phyloP scores from a whole-genome alignment of 2,797 vertebrate species.

The Eutrigla gurnardus region DNA sequence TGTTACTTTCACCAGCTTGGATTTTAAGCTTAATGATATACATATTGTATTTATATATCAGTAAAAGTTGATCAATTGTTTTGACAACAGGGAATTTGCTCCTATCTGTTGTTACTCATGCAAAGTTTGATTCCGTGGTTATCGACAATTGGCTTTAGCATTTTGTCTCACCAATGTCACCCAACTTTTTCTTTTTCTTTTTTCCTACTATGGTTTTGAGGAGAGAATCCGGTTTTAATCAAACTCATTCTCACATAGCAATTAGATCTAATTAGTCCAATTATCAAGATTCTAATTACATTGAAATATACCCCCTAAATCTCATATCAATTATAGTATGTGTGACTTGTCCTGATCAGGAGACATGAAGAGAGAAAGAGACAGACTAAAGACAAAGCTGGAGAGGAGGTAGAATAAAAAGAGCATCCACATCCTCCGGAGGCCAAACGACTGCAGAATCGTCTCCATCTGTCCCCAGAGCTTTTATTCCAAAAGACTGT shows the following conservation, averaged over 20 bases:
- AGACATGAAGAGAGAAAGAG: constrained; percentile 63
- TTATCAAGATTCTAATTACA: constrained; percentile 91
- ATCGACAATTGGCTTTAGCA: constrained; percentile 61
- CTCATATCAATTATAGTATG: constrained; percentile 90
- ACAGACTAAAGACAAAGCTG: constrained; percentile 66
- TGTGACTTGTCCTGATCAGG: constrained; percentile 84
- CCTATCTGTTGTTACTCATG: not conserved
- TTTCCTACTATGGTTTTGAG: constrained; percentile 73
- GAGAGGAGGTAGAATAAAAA: constrained; percentile 58
- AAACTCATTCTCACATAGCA: constrained; percentile 89
- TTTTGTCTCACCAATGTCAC: constrained; percentile 70
- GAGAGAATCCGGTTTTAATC: constrained; percentile 89
- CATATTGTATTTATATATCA: too few relatives aligned
- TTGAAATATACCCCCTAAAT: constrained; percentile 88
- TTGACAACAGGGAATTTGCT: not conserved
- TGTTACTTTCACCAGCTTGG: constrained; percentile 13
- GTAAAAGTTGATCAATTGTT: not conserved
- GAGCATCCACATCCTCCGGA: constrained; percentile 74
- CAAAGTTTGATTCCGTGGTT: constrained; percentile 29
- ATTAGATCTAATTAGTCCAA: constrained; percentile 91
- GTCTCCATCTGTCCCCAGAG: constrained; percentile 69
- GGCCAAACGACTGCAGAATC: constrained; percentile 63
- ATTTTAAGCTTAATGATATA: constrained; percentile 3
- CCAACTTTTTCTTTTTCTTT: constrained; percentile 73
- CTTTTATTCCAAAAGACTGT: constrained; percentile 47